phyloP scores from a whole-genome alignment of 2,888 invertebrate genomes.

The Heteromurus nitidus region DNA sequence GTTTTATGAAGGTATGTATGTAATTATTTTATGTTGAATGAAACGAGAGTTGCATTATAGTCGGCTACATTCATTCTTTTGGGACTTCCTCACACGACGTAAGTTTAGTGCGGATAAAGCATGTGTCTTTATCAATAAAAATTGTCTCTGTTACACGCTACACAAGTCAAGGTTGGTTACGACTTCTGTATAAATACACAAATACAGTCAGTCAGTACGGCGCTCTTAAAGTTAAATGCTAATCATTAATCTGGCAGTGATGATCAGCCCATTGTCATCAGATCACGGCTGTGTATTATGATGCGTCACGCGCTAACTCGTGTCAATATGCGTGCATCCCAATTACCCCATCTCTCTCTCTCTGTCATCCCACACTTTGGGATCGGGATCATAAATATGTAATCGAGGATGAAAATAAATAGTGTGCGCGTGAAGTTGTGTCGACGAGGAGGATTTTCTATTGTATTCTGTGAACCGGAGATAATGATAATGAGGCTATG shows the following conservation, averaged over 20 bases:
- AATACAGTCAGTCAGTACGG: not conserved
- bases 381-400: not conserved
- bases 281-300: not conserved
- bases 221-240: not conserved
- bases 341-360: not conserved
- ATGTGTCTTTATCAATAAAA: not conserved
- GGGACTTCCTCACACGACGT: too few species aligned
- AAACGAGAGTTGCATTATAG: too few species aligned
- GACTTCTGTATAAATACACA: not conserved
- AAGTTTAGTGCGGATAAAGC: too few species aligned
- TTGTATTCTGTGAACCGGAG: too few species aligned
- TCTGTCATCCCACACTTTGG: not conserved
- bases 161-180: not conserved
- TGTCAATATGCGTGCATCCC: conserved; percentile 27
- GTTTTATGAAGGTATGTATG: too few species aligned
- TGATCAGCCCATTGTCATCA: not conserved
- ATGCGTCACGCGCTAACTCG: conserved; percentile 20
- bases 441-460: too few species aligned
- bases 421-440: too few species aligned
- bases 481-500: too few species aligned
- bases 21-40: too few species aligned
- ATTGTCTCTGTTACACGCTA: not conserved
- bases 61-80: too few species aligned
- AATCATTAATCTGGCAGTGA: not conserved
- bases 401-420: not conserved